Percentiles rank a stretch among this genome's conserved stretches.
phyloP scores from a whole-genome alignment of 2,797 vertebrate genomes.

The Chaetodon trifasciatus region DNA sequence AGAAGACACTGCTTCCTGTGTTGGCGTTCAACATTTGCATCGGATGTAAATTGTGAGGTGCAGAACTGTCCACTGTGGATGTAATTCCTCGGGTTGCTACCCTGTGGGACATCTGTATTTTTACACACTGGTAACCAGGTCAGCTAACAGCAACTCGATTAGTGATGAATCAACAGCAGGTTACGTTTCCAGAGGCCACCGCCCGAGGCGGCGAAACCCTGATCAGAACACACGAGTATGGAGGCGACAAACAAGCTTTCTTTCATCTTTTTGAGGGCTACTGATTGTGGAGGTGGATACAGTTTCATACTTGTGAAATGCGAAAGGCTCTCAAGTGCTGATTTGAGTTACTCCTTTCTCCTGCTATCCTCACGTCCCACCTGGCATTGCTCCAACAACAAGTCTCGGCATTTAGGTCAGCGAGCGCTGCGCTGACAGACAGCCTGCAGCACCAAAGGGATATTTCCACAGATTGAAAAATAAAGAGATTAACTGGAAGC shows the following conservation, averaged over 20 bases:
- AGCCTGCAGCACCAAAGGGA: background rate
- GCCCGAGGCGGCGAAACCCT: background rate
- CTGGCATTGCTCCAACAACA: background rate
- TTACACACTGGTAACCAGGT: background rate
- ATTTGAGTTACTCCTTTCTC: slow-evolving; percentile 6
- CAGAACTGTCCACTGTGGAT: background rate
- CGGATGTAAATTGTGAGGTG: background rate
- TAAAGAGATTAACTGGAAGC: background rate
- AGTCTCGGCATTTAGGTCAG: background rate
- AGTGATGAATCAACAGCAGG: background rate
- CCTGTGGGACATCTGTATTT: too few species aligned
- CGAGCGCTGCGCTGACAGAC: background rate
- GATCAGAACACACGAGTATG: accelerated
- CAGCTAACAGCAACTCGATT: background rate
- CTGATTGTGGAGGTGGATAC: background rate
- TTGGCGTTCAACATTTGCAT: background rate
- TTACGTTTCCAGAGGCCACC: background rate
- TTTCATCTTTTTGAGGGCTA: too few species aligned
- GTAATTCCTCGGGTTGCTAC: background rate
- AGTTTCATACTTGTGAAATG: background rate
- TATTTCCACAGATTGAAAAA: background rate
- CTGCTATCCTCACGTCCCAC: background rate
- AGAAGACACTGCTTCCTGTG: background rate
- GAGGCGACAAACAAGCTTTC: background rate
- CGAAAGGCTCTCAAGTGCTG: too few species aligned